These are phyloP conservation scores for Cheilosia scutellata DNA, from an alignment of 2,888 invertebrate species.

Conservation along the genomic window DNA sequence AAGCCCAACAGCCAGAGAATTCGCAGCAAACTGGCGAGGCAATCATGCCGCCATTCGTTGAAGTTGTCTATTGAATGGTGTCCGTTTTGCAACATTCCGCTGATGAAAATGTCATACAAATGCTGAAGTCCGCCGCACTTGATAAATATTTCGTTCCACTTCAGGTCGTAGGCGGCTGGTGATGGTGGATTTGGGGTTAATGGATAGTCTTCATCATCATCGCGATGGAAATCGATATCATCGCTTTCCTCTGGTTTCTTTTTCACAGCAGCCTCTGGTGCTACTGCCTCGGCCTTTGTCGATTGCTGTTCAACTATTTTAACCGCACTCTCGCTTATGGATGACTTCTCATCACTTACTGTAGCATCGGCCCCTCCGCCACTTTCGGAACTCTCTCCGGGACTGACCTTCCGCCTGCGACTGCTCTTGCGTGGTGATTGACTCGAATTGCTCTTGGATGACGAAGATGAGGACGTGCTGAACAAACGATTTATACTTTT, in stretches of 20 bases:
- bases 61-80: constrained; percentile 87
- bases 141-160: constrained; percentile 92
- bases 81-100: constrained; percentile 91
- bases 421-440: constrained; percentile 64
- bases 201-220: constrained; percentile 59
- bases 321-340: constrained; percentile 22
- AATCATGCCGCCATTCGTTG: constrained; percentile 96
- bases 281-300: constrained; percentile 6
- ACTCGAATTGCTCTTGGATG: constrained; percentile 67
- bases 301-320: constrained; percentile 31
- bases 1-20: constrained; percentile 94
- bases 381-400: constrained; percentile 68
- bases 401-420: constrained; percentile 63
- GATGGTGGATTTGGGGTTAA: constrained; percentile 65
- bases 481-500: constrained; percentile 62
- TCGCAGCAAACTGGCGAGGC: constrained; percentile 93
- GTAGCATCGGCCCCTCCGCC: constrained; percentile 63
- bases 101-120: constrained; percentile 96
- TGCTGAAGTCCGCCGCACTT: constrained; percentile 94
- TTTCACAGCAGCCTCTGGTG: constrained; percentile 28
- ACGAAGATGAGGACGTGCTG: constrained; percentile 65
- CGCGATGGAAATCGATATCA: constrained; percentile 60
- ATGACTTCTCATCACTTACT: constrained; percentile 71
- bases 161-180: constrained; percentile 70
- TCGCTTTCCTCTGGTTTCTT: constrained; percentile 71